Percentiles rank a stretch among this genome's conserved stretches.
These are phyloP conservation scores for Seriola aureovittata DNA, from an alignment of 2,113 vertebrate genomes.

Conservation along the genomic window DNA sequence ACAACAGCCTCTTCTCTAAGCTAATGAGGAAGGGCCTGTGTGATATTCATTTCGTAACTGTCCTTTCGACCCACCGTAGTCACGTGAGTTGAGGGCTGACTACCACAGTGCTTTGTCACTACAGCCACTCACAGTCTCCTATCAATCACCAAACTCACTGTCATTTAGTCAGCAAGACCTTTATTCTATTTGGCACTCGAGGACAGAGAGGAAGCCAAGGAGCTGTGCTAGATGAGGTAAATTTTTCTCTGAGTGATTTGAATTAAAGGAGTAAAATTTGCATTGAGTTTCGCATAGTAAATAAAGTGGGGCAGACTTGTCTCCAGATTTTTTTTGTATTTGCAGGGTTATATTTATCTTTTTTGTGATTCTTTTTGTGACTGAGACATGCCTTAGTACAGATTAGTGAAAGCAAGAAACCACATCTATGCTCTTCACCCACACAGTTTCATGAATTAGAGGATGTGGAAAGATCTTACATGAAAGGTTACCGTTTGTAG, in stretches of 20 bases:
- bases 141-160: slow-evolving; percentile 29
- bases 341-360: slow-evolving; percentile 10
- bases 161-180: slow-evolving; percentile 39
- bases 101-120: slow-evolving; percentile 21
- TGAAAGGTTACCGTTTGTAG: no score
- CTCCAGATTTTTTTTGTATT: slow-evolving; percentile 10
- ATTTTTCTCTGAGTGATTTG: slow-evolving; percentile 33
- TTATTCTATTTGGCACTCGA: slow-evolving; percentile 20
- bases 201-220: slow-evolving; percentile 19
- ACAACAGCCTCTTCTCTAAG: slow-evolving; percentile 26
- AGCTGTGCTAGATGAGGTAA: slow-evolving; percentile 28
- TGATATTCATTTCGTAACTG: slow-evolving; percentile 25
- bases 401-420: not conserved
- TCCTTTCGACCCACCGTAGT: slow-evolving; percentile 20
- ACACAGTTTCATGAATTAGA: not conserved
- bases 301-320: not conserved
- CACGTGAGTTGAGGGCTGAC: slow-evolving; percentile 47
- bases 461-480: not conserved
- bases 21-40: slow-evolving; percentile 17
- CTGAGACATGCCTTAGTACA: not conserved
- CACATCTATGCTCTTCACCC: not conserved
- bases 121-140: slow-evolving; percentile 33
- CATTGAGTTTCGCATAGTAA: slow-evolving; percentile 50
- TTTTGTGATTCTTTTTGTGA: slow-evolving; percentile 12
- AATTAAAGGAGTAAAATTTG: slow-evolving; percentile 46